Evolutionary conservation across 2,888 invertebrate species (phyloP).

Genomic region (Synergus japonicus): DNA sequence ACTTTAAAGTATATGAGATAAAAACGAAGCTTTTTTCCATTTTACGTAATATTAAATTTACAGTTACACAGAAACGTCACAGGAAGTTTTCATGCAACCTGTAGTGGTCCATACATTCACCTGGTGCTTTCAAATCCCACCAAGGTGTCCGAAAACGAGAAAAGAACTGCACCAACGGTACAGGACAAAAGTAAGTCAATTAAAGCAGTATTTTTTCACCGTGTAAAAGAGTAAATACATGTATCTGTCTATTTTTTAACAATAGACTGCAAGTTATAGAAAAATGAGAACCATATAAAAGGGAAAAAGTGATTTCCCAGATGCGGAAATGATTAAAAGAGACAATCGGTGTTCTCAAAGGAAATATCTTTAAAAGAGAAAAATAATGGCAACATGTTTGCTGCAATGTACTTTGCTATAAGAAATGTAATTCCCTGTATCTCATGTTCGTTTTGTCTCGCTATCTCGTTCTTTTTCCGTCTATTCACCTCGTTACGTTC

Average conservation of each 20-base stretch:
- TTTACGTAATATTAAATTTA: neutral
- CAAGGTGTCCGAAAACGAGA: constrained; percentile 87
- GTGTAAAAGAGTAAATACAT: neutral
- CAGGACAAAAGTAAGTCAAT: constrained; percentile 82
- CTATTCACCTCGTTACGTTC: neutral
- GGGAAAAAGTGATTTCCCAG: neutral
- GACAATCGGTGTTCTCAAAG: neutral
- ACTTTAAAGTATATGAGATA: too few species aligned
- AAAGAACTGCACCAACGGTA: constrained; percentile 85
- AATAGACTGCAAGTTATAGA: neutral
- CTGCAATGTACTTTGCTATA: neutral
- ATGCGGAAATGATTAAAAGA: neutral
- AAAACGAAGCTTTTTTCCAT: too few species aligned
- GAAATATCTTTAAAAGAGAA: neutral
- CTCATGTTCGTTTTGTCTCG: neutral
- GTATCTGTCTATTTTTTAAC: neutral
- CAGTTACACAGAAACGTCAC: constrained; percentile 84
- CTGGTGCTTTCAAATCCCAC: constrained; percentile 90
- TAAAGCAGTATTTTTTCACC: neutral
- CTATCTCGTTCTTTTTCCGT: neutral
- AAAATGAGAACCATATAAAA: neutral
- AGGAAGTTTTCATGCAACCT: constrained; percentile 83
- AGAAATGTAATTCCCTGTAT: constrained; percentile 1
- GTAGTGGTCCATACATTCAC: constrained; percentile 85
- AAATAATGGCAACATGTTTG: neutral